Evolutionary conservation across 1,140 invertebrate species (phyloP), one percentile per base, ranked within the genome.

Genomic region (Pseudomyrmex gracilis): DNA sequence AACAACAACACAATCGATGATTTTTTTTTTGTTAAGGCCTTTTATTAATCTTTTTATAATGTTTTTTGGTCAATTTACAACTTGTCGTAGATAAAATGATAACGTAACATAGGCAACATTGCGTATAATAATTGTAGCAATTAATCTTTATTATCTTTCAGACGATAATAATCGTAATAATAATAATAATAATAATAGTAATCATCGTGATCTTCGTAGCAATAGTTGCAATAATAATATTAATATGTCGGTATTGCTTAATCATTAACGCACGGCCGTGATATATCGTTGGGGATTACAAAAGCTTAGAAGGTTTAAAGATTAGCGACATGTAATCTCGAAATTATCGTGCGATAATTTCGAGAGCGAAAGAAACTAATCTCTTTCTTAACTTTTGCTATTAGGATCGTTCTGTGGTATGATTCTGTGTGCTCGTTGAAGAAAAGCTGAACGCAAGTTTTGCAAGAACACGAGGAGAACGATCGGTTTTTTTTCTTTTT

Each of bases 51-150:
- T 90, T 85, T 85, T 87, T 90, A 78, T 86, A 85, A 7, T 87
- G 82, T 85, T 90, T 87, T 86, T 87, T 89, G 64, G 82, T 88
- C 87, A 89, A 90, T 90, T 91, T 90, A 91, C 87, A 93, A 92
- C 89, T 92, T 89, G 74, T 90, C 87, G 89, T 90, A 91, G 90
- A 92, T 93, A 91, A 93, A 92, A 90, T 90, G 85, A 88, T 92
- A 91, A 91, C 86, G 68, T 91, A 92, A 92, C 87, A 88, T 89
- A 92, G 86, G 86, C 91, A 92, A 90, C 88, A 76, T 92, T 88
- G 90, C 86, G 73, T 90, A 91, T 92, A 91, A 90, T 92, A 91
- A 91, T 92, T 86, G 84, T 92, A 89, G 87, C 91, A 90, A 90
- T 91, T 87, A 86, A 90, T 87, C 87, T 78, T 87, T 88, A 82